A percentile compares a stretch with the other conserved stretches of the same genome.
phyloP scores from a whole-genome alignment of 2,797 vertebrate species.

The Tapirus indicus region DNA sequence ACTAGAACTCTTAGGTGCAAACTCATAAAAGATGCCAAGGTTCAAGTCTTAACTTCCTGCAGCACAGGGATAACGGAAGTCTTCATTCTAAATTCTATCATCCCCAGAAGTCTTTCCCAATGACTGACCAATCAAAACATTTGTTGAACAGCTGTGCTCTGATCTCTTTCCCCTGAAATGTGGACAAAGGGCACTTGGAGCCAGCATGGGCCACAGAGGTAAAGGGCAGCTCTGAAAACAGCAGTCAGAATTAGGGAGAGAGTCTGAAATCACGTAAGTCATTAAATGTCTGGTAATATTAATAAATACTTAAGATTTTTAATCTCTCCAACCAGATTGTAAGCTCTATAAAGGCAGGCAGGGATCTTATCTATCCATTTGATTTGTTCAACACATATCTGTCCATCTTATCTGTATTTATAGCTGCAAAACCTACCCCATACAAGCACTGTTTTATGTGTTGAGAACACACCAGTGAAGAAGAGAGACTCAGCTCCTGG shows the following conservation, averaged over 20 bases:
- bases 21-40: neutral
- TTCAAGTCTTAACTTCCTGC: neutral
- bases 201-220: neutral
- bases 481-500: neutral
- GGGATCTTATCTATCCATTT: neutral
- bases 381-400: neutral
- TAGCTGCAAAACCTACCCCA: neutral
- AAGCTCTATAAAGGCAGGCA: neutral
- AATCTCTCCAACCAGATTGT: neutral
- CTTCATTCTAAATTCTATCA: neutral
- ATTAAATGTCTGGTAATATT: neutral
- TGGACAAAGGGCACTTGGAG: neutral
- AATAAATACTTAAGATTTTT: neutral
- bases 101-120: neutral
- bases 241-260: neutral
- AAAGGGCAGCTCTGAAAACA: neutral
- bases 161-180: neutral
- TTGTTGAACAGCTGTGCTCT: neutral
- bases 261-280: neutral
- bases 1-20: neutral
- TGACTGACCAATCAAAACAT: neutral
- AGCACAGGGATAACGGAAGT: neutral
- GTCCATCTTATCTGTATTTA: too few species aligned
- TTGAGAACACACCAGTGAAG: neutral
- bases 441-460: neutral